phyloP scores from a whole-genome alignment of 2,113 vertebrate genomes.

The Nannospalax galili region DNA sequence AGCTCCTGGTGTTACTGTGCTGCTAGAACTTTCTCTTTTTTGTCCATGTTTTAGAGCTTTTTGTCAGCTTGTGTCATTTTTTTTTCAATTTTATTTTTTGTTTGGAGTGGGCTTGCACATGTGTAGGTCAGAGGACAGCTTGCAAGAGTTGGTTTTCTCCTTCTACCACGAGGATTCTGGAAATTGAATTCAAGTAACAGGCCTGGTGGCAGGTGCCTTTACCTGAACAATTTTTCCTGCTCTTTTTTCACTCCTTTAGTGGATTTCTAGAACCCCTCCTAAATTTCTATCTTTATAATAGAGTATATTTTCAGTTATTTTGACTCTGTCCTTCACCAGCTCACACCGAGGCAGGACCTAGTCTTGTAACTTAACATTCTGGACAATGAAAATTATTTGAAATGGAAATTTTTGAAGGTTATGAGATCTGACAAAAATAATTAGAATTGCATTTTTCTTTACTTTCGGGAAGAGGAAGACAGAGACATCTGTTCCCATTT shows the following conservation, averaged over 20 bases:
- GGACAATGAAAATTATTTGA: constrained; percentile 15
- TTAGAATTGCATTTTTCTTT: constrained; percentile 25
- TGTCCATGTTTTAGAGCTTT: neutral
- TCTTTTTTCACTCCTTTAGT: neutral
- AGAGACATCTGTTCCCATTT: neutral
- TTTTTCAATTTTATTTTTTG: neutral
- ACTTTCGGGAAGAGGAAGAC: neutral
- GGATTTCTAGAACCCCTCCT: neutral
- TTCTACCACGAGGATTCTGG: neutral
- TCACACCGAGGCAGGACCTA: neutral
- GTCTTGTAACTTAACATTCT: neutral
- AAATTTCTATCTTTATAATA: neutral
- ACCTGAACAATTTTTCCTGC: neutral
- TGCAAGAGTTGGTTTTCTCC: neutral
- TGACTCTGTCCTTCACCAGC: neutral
- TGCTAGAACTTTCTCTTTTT: neutral
- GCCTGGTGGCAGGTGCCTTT: neutral
- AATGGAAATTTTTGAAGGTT: neutral
- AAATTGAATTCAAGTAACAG: neutral
- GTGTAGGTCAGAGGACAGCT: neutral
- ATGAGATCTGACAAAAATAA: no score
- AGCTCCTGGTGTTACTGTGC: neutral
- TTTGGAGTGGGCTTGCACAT: neutral
- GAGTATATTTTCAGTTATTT: neutral
- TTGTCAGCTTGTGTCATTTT: no score